Evolutionary conservation across 1,140 invertebrate genomes (phyloP), one percentile per base, ranked within the genome.

Genomic region (Scaptomyza hsui): DNA sequence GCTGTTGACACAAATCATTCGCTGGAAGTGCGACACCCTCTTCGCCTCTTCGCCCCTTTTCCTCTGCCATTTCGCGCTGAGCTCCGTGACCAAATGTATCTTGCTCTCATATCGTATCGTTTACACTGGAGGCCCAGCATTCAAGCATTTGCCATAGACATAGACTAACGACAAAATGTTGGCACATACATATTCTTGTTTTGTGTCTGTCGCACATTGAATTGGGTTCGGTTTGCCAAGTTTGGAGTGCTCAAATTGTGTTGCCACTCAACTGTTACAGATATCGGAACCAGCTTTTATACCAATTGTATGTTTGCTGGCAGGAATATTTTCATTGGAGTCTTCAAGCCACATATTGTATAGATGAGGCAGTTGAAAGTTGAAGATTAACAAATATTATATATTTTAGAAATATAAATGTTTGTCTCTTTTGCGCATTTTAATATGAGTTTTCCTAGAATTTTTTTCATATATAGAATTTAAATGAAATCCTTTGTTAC

Each of bases 1-100:
- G 56, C 75, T 78, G 79, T 82, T 82, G 79, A 82, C 79, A 82
- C 79, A 82, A 82, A 83, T 82, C 79, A 83, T 83, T 82, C 75
- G 79, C 71, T 82, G 70, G 64, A 82, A 81, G 78, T 81, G 78
- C 59, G 63, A 56, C 62, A 53, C 78, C 62, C 74, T 48, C n/a
- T 76, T 76, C 71, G 37, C 65, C 52, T 19, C 16, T 0, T 9
- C 49, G 1, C 12, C 32, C 1, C 26, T 39, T 3, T 3, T 60
- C 29, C 44, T 35, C 45, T 57, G 45, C 44, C 47, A 61, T 47
- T 42, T 47, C 21, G 16, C n/a, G 45, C 21, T 78, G 47, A 83
- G 79, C 71, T 74, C 55, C 70, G 35, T 83, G 79, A 62, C 65
- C 79, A 78, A 82, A 83, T 70, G 74, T 62, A 73, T 57, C 62